phyloP scores from a whole-genome alignment of 2,797 vertebrate genomes.

The Sandelia bainsii region DNA sequence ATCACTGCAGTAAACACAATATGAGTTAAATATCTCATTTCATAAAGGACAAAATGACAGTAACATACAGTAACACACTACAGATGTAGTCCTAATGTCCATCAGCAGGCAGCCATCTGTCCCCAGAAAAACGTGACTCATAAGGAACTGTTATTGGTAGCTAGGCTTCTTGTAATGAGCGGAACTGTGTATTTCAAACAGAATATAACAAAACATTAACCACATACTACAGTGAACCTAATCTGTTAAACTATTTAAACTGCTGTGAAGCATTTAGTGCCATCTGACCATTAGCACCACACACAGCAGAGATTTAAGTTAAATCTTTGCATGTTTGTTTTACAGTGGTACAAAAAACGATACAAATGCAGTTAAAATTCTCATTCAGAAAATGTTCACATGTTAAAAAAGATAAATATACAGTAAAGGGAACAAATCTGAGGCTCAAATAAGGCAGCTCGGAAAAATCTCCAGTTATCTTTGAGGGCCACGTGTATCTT shows the following conservation, averaged over 20 bases:
- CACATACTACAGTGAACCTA: too few species aligned
- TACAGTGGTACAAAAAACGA: too few species aligned
- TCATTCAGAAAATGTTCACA: too few species aligned
- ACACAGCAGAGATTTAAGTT: not conserved
- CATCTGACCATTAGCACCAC: not conserved
- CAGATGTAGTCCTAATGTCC: constrained; percentile 20
- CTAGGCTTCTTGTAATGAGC: too few species aligned
- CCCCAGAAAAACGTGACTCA: not conserved
- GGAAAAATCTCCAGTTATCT: too few species aligned
- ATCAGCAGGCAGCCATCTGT: constrained; percentile 12
- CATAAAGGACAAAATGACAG: constrained; percentile 22
- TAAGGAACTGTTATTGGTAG: not conserved
- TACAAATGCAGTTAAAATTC: too few species aligned
- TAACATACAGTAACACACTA: constrained; percentile 5
- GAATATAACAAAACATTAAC: too few species aligned
- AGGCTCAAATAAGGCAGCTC: too few species aligned
- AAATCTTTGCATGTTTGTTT: too few species aligned
- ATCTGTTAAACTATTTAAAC: not conserved
- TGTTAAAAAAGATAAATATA: too few species aligned
- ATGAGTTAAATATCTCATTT: constrained; percentile 5
- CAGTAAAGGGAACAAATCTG: too few species aligned
- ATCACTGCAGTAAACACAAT: constrained; percentile 1
- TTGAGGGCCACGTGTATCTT: too few species aligned
- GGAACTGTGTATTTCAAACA: not conserved
- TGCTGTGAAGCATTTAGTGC: not conserved